Conservation (phyloP, 2,797 vertebrate species). For the Notamacropus eugenii region DNA sequence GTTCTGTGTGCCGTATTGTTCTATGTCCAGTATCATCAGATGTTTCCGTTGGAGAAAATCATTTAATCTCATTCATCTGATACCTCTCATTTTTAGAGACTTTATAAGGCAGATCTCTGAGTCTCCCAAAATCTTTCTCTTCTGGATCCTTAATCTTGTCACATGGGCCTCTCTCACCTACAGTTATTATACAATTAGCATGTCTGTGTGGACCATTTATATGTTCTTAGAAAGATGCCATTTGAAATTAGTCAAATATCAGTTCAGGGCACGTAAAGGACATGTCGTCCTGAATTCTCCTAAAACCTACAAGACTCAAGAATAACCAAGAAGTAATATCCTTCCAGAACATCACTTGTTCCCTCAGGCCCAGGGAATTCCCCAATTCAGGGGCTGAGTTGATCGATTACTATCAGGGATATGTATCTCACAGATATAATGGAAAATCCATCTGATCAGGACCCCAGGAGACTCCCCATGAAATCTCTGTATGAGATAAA, state of each 20-base stretch:
- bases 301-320: not conserved
- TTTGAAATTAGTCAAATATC: not conserved
- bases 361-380: not conserved
- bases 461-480: not conserved
- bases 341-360: not conserved
- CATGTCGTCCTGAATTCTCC: not conserved
- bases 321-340: not conserved
- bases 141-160: not conserved
- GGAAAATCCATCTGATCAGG: not conserved
- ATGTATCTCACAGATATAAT: not conserved
- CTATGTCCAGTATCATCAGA: not conserved
- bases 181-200: not conserved
- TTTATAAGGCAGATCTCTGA: not conserved
- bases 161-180: not conserved
- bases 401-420: not conserved
- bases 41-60: not conserved
- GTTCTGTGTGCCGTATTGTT: not conserved
- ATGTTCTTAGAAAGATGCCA: not conserved
- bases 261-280: not conserved
- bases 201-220: not conserved
- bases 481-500: not conserved
- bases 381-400: not conserved
- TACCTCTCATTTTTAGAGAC: not conserved
- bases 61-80: not conserved
- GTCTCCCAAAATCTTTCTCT: not conserved